phyloP scores from a whole-genome alignment of 1,140 invertebrate species.

The Drosophila nigromelanica region DNA sequence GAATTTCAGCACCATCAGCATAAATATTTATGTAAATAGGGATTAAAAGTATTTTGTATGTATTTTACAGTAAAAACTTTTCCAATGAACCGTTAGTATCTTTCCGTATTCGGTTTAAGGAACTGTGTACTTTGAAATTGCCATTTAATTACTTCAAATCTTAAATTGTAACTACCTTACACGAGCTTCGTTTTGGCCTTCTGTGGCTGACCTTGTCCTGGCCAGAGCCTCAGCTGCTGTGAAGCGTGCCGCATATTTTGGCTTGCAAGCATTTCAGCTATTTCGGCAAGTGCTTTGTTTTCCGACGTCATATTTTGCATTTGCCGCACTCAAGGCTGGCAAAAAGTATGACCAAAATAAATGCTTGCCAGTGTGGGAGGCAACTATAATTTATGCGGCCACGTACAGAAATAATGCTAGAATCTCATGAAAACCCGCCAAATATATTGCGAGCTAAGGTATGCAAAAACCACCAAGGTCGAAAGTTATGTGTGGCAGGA shows the following conservation, averaged over 20 bases:
- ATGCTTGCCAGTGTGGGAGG: constrained; percentile 26
- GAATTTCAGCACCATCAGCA: constrained; percentile 72
- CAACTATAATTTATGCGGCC: constrained; percentile 59
- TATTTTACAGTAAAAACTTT: constrained; percentile 52
- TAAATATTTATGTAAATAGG: constrained; percentile 82
- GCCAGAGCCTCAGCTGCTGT: background rate
- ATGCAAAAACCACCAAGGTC: constrained; percentile 53
- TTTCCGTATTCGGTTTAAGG: background rate
- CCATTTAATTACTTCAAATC: constrained; percentile 68
- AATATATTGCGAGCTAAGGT: constrained; percentile 52
- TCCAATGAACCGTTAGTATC: constrained; percentile 12
- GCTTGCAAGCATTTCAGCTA: constrained; percentile 18
- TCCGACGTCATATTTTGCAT: constrained; percentile 51
- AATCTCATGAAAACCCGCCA: constrained; percentile 31
- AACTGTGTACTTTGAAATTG: constrained; percentile 46
- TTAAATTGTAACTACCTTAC: constrained; percentile 34
- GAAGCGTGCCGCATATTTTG: constrained; percentile 54
- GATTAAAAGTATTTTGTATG: constrained; percentile 74
- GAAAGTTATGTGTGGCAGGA: background rate
- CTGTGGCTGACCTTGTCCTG: constrained; percentile 46
- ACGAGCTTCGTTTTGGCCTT: constrained; percentile 12
- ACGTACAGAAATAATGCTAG: constrained; percentile 52
- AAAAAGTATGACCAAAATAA: constrained; percentile 34
- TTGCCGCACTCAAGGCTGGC: constrained; percentile 42
- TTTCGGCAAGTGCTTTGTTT: constrained; percentile 52